phyloP scores from a whole-genome alignment of 2,113 vertebrate species.

The Australoheros scitulus region DNA sequence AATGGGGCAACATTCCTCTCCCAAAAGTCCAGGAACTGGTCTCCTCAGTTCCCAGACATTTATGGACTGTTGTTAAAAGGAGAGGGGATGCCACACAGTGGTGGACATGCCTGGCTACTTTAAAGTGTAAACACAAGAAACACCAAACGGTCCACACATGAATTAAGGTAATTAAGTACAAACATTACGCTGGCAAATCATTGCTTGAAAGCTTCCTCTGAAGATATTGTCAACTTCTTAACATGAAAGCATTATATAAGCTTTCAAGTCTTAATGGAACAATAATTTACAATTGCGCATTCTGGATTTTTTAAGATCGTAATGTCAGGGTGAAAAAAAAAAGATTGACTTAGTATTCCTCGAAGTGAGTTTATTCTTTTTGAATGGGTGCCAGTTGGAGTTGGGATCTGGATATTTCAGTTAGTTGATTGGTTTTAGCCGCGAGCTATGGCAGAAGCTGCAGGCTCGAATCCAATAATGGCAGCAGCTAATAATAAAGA shows the following conservation, averaged over 20 bases:
- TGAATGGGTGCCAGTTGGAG: background rate
- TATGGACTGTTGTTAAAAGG: background rate
- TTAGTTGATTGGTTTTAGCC: background rate
- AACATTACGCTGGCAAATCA: background rate
- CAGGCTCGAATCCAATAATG: background rate
- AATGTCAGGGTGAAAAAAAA: background rate
- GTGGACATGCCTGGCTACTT: background rate
- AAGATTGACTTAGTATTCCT: background rate
- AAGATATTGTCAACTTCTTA: background rate
- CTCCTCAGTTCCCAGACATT: background rate
- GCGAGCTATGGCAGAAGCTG: background rate
- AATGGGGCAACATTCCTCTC: too few species aligned
- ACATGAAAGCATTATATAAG: background rate
- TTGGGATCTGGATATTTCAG: background rate
- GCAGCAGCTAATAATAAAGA: slow-evolving; percentile 8
- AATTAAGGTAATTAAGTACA: background rate
- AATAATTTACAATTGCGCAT: background rate
- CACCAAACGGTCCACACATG: background rate
- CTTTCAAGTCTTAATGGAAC: background rate
- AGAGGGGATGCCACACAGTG: too few species aligned
- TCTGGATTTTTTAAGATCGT: background rate
- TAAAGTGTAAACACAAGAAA: background rate
- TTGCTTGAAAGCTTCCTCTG: background rate
- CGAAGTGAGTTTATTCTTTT: background rate
- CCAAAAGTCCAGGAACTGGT: too few species aligned